Evolutionary conservation across 2,113 vertebrate species (phyloP), one percentile per base, ranked within the genome.

Genomic region (Leucosticte australis): DNA sequence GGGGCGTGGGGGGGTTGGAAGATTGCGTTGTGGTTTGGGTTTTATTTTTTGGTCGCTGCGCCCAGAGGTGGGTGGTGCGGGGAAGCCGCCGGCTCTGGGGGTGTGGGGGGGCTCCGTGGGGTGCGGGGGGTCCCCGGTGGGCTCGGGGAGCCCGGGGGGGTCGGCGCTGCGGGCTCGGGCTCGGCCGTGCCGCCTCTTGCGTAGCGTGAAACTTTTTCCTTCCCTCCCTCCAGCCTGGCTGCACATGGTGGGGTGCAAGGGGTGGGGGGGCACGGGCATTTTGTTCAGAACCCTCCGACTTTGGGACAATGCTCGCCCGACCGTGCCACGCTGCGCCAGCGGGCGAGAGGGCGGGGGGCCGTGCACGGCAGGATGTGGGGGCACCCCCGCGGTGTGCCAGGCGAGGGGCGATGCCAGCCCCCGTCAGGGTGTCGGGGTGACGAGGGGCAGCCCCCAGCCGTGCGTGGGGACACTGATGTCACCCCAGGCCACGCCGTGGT

Each of bases 21-120:
- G 84, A 81, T 64, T 80, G 68, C 44, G 11, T 59, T 94, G 92
- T 65, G 92, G 92, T 94, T 94, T 88, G 73, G 63, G 82, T 75
- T 81, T 75, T 79, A n/a, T 87, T 77, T 69, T 59, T 50, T 49
- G 27, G 28, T 33, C 8, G 14, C 59, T 55, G 69, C 4, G 8
- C 57, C 37, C 13, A 9, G 85, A 46, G 85, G 70, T 77, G 83
- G 73, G 82, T 77, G 70, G 52, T n/a, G 53, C 6, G 27, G 89
- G 84, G 74, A 80, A 49, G 68, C 68, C 30, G n/a, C 52, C 3
- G 20, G 53, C 31, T 64, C 42, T 31, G 26, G 78, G 86, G 62
- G 33, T 39, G 68, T 1, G 10, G 60, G 53, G 75, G 24, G 33
- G 35, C 23, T 5, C 5, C 1, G 30, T 44, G 55, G 75, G 69